Base-by-base conservation (phyloP, 2,888 invertebrate species). In the Pharmacophagus antenor region DNA sequence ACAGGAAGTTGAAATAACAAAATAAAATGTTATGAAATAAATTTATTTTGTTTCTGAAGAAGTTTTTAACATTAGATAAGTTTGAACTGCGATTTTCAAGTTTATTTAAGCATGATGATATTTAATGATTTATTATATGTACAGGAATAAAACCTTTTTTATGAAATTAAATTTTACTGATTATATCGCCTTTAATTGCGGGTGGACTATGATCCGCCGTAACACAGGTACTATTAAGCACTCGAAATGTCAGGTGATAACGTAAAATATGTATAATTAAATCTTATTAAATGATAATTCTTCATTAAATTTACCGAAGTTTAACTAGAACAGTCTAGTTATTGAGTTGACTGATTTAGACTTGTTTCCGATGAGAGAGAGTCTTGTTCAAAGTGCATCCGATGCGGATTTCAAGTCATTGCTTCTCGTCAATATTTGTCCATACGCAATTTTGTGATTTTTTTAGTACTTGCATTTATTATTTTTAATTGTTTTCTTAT, bases 381-480 rank as follows among this genome's bases (percentile, higher is more conserved):
- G 44, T 18, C 31, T 21, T 37, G 18, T 18, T 31, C 27, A 46
- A 21, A 23, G 42, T 42, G 22, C 44, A 54, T 22, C 50, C 44
- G 55, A 55, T 55, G 55, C 50, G 46, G 55, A 55, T 50, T 55
- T 60, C 59, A 55, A 31, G 44, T 54, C 44, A 18, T 44, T 25
- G 23, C 27, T 48, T 31, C 46, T 17, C n/a, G 59, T 55, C 55
- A 59, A 59, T 60, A 60, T 50, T 60, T 46, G 50, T 55, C 50
- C 55, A 46, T 46, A 50, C 31, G 22, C 23, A 18, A 50, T 55
- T 31, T 22, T 22, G 31, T 23, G 50, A 20, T 44, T 55, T 8
- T 23, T 31, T 44, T 46, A 60, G 55, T 60, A 50, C 55, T 60
- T 55, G 55, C 44, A 46, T 37, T 60, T 22, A 18, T 44, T 5